Conservation (phyloP, 2,113 vertebrate species). For the Actenoides lindsayi region DNA sequence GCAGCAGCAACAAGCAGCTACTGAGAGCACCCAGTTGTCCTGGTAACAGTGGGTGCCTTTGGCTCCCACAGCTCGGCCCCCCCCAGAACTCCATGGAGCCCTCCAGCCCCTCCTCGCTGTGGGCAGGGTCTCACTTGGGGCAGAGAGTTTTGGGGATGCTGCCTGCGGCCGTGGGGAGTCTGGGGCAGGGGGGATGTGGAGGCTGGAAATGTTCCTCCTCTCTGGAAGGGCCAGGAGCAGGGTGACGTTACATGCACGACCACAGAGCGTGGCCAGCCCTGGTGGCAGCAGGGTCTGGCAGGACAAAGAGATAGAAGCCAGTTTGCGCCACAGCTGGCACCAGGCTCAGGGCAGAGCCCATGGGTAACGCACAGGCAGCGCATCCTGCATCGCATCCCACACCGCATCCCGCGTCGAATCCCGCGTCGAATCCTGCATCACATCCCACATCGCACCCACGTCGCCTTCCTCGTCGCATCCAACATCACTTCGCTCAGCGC, state of each 20-base stretch:
- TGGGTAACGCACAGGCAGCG: rapidly evolving
- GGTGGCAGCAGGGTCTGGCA: neutral
- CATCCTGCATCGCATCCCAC: neutral
- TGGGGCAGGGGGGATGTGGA: rapidly evolving
- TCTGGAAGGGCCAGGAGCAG: neutral
- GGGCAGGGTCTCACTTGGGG: neutral
- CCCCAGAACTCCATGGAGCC: rapidly evolving
- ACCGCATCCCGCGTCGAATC: neutral
- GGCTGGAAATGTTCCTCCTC: rapidly evolving
- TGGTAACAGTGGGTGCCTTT: constrained; percentile 49
- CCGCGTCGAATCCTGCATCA: neutral
- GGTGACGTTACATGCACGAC: rapidly evolving
- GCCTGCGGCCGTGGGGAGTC: neutral
- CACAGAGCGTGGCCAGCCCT: neutral
- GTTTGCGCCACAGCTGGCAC: neutral
- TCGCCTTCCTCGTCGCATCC: neutral
- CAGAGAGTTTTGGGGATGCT: neutral
- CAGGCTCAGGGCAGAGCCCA: neutral
- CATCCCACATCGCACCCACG: neutral
- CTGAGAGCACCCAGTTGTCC: constrained; percentile 62
- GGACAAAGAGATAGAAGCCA: neutral
- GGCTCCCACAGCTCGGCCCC: neutral
- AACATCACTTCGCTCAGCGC: rapidly evolving
- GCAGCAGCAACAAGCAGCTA: constrained; percentile 12
- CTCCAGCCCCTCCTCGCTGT: rapidly evolving